Conservation (phyloP, 2,888 invertebrate genomes). For the Hymenopus coronatus region DNA sequence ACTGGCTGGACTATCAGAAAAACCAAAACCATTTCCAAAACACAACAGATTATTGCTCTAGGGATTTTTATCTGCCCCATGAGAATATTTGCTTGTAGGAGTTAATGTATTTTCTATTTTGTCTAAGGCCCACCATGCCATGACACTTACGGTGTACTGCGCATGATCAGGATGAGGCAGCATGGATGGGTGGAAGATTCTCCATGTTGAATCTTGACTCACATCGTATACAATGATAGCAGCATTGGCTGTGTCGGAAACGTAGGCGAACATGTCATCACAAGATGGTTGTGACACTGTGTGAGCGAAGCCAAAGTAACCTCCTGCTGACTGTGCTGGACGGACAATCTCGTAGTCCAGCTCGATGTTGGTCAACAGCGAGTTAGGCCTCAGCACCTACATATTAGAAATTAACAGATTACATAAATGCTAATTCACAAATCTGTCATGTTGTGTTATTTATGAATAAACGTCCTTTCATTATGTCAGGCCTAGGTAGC, state of each 20-base stretch:
- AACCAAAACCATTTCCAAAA: too few relatives aligned
- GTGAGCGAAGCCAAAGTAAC: background rate
- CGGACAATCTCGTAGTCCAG: slow-evolving; percentile 61
- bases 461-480: too few relatives aligned
- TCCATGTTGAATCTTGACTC: slow-evolving; percentile 73
- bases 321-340: slow-evolving; percentile 48
- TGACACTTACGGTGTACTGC: slow-evolving; percentile 55
- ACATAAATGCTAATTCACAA: too few relatives aligned
- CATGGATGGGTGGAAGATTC: slow-evolving; percentile 78
- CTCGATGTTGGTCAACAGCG: slow-evolving; percentile 74
- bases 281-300: slow-evolving; percentile 50
- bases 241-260: slow-evolving; percentile 78
- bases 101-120: background rate
- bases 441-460: too few relatives aligned
- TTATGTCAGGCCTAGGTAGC: too few relatives aligned
- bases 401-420: slow-evolving; percentile 14
- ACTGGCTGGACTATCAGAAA: too few relatives aligned
- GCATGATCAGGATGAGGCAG: slow-evolving; percentile 80
- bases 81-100: too few relatives aligned
- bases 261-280: slow-evolving; percentile 76
- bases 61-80: too few relatives aligned
- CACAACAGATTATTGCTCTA: too few relatives aligned
- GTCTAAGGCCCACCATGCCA: background rate
- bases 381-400: slow-evolving; percentile 66
- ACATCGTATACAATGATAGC: slow-evolving; percentile 65